Percentiles rank a stretch among this genome's conserved stretches.
These are phyloP conservation scores for Eremophila alpestris DNA, from an alignment of 2,797 vertebrate species.

Conservation along the genomic window DNA sequence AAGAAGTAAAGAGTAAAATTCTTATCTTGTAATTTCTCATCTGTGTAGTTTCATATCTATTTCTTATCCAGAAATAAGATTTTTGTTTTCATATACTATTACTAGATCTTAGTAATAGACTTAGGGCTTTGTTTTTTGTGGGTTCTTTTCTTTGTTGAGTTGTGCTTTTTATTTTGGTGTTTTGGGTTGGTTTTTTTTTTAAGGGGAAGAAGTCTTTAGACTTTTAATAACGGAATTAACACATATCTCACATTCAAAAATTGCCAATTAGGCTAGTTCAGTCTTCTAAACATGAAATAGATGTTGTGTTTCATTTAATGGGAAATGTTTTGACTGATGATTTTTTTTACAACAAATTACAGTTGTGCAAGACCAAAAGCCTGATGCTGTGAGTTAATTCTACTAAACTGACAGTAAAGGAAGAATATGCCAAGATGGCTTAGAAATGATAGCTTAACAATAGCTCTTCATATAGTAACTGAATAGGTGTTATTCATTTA, in stretches of 20 bases:
- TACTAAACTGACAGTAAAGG: not conserved
- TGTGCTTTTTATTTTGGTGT: not conserved
- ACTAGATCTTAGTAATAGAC: not conserved
- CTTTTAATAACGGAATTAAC: not conserved
- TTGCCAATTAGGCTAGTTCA: not conserved
- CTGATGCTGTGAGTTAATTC: not conserved
- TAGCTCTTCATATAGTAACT: not conserved
- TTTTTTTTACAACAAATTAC: not conserved
- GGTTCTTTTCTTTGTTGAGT: accelerated
- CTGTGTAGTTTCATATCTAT: not conserved
- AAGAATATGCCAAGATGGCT: not conserved
- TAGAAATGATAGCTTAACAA: not conserved
- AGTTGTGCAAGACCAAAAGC: not conserved
- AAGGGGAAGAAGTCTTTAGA: not conserved
- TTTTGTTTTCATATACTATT: not conserved
- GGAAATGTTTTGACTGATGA: not conserved
- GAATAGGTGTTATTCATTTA: not conserved
- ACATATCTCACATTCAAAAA: not conserved
- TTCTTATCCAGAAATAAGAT: not conserved
- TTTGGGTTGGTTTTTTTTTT: no score
- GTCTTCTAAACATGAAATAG: not conserved
- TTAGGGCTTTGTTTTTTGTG: not conserved
- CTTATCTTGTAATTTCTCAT: not conserved
- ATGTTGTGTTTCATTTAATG: not conserved
- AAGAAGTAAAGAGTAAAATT: not conserved